A percentile compares a stretch with the other conserved stretches of the same genome.
Evolutionary conservation across 1,140 invertebrate genomes (phyloP).

Genomic region (Panagrolaimus sp.): DNA sequence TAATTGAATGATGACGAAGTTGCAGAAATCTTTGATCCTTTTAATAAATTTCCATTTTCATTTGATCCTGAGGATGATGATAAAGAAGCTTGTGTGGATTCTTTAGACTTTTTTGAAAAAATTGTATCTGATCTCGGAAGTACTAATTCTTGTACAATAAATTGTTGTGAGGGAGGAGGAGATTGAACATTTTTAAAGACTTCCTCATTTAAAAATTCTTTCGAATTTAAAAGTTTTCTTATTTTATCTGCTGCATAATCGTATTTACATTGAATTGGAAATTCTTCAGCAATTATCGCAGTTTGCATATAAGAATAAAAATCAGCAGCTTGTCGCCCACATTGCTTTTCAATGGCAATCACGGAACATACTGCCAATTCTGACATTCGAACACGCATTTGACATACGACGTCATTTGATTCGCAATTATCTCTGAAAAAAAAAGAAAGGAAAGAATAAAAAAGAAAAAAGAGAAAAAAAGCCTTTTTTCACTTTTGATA

Average conservation of each 20-base stretch:
- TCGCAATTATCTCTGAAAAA: slow-evolving; percentile 22
- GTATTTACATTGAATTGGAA: slow-evolving; percentile 24
- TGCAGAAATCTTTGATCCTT: not conserved
- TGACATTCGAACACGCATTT: slow-evolving; percentile 20
- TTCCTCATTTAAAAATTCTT: not conserved
- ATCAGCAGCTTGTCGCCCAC: slow-evolving; percentile 20
- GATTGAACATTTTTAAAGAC: not conserved
- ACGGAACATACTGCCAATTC: slow-evolving; percentile 24
- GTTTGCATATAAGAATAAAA: slow-evolving; percentile 19
- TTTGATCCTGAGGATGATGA: not conserved
- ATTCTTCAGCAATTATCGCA: slow-evolving; percentile 21
- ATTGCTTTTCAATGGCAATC: slow-evolving; percentile 21
- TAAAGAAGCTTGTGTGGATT: not conserved
- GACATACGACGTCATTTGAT: slow-evolving; percentile 14
- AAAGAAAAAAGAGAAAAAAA: too few relatives aligned
- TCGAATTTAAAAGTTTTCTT: not conserved
- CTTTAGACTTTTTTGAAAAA: too few relatives aligned
- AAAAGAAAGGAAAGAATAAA: not conserved
- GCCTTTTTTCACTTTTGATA: not conserved
- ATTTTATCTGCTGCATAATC: not conserved
- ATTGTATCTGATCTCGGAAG: not conserved
- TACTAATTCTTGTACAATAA: slow-evolving; percentile 12
- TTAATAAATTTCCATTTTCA: slow-evolving; percentile 3
- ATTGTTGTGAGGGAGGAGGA: not conserved
- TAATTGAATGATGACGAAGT: not conserved